Conservation (phyloP, 2,797 vertebrate species). For the Syndactyla subalaris region DNA sequence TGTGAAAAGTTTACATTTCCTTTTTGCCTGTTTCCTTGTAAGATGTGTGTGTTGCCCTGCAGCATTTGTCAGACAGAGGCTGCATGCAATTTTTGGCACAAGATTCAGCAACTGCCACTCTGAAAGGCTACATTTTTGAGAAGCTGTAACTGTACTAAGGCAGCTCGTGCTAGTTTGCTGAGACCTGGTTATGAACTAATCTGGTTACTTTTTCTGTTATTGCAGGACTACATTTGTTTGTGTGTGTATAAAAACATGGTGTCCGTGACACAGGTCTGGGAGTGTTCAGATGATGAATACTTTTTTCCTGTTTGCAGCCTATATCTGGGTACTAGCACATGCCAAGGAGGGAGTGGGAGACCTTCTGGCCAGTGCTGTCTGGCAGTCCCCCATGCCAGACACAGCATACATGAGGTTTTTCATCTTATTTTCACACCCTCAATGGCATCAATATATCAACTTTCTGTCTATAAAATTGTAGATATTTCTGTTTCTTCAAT, state of each 20-base stretch:
- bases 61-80: not conserved
- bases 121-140: not conserved
- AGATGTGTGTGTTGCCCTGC: fast-evolving
- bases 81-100: not conserved
- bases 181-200: not conserved
- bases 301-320: not conserved
- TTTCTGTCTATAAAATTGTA: not conserved
- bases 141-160: not conserved
- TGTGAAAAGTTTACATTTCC: not conserved
- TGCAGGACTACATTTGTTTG: not conserved
- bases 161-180: not conserved
- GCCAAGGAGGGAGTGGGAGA: not conserved
- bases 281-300: not conserved
- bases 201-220: not conserved
- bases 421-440: not conserved
- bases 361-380: not conserved
- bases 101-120: not conserved
- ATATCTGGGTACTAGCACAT: fast-evolving
- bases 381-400: not conserved
- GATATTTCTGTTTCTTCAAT: not conserved
- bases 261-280: not conserved
- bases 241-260: not conserved
- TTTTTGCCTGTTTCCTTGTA: not conserved
- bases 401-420: not conserved
- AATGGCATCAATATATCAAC: not conserved